Evolutionary conservation across 2,113 vertebrate genomes (phyloP), one percentile per base, ranked within the genome.

Genomic region (Taxidea taxus): DNA sequence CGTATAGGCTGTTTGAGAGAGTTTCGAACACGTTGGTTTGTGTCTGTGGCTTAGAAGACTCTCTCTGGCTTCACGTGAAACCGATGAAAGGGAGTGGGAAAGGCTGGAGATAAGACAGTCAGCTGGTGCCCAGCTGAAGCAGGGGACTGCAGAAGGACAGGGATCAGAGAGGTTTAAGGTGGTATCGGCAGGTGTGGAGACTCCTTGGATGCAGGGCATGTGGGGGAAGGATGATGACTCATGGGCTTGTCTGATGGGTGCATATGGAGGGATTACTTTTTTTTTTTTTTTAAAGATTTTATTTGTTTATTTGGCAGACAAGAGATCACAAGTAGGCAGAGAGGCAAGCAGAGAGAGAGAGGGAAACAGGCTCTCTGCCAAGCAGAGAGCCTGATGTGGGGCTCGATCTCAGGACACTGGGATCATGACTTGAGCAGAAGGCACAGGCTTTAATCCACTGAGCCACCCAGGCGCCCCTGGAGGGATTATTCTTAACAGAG

Each of bases 181-280:
- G 3, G n/a, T 31, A 31, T 0, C 12, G 8, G 39, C 1, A 12
- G 31, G 23, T 37, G 0, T 70, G 37, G 68, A 58, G 16, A 29
- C 7, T 25, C 9, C n/a, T 2, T 75, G 37, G 58, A 54, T 49
- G 6, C 1, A 49, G 56, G 20, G n/a, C 21, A 21, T 8, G 20
- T 4, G 47, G 25, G 16, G 8, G 31, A 54, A 95, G 37, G 27
- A 27, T 27, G 27, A 21, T 27, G 42, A 34, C 34, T 62, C 54
- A 6, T 13, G 64, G 44, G 74, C 39, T 84, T 62, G 23, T 80
- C 44, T 94, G 49, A 68, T 31, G 54, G 16, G 44, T 91, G 66
- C 14, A 25, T 31, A 29, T 37, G 54, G 39, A 66, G 49, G 60
- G 58, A 54, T 51, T 58, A 21, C n/a, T n/a, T n/a, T n/a, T n/a